These are phyloP conservation scores for Tipula unca DNA, from an alignment of 2,888 invertebrate species.

Conservation along the genomic window DNA sequence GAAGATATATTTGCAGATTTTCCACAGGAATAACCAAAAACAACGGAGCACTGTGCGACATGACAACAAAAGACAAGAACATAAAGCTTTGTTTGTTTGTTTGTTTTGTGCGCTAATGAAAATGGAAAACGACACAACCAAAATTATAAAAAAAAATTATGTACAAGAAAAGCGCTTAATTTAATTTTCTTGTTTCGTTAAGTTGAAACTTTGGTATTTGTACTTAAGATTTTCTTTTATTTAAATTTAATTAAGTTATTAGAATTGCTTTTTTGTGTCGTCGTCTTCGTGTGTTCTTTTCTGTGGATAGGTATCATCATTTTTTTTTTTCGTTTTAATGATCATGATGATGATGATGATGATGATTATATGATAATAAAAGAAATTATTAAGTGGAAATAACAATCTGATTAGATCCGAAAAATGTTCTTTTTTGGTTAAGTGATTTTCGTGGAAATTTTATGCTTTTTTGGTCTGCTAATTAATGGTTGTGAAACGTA, in stretches of 20 bases:
- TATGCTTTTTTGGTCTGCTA: background rate
- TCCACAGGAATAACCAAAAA: background rate
- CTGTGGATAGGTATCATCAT: background rate
- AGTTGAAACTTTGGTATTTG: background rate
- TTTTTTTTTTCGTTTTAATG: background rate
- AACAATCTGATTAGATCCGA: background rate
- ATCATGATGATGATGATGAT: no score
- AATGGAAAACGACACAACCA: background rate
- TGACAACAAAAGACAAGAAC: background rate
- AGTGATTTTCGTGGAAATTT: background rate
- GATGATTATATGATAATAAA: background rate
- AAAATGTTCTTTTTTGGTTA: background rate
- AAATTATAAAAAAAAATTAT: background rate
- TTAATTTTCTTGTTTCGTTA: conserved; percentile 8
- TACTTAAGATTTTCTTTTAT: conserved; percentile 8
- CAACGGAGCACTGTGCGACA: background rate
- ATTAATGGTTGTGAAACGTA: background rate
- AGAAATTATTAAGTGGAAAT: background rate
- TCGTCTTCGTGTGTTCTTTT: background rate
- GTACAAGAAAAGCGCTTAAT: conserved; percentile 4
- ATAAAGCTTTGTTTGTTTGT: background rate
- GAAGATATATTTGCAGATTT: background rate
- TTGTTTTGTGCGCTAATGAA: background rate
- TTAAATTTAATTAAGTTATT: conserved; percentile 8
- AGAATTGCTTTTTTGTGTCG: background rate